Conservation (phyloP, 2,113 vertebrate genomes). For the Pachyramphus minor region DNA sequence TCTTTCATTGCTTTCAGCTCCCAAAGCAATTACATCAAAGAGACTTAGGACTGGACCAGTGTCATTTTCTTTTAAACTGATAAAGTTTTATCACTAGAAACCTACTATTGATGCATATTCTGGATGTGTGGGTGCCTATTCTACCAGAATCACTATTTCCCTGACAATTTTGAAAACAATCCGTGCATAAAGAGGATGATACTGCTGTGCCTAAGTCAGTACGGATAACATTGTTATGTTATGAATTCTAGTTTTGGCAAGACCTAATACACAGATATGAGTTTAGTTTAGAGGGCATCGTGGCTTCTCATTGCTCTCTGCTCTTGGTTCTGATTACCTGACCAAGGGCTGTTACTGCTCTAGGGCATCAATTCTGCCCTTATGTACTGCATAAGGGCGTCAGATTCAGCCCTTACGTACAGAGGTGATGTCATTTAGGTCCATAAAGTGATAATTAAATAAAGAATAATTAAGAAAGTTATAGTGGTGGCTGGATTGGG, state of each 20-base stretch:
- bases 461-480: background rate
- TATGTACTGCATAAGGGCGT: too few relatives aligned
- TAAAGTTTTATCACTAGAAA: background rate
- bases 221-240: background rate
- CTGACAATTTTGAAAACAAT: background rate
- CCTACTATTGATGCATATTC: background rate
- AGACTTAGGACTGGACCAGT: background rate
- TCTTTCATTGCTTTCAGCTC: slow-evolving; percentile 15
- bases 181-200: background rate
- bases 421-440: rapidly evolving
- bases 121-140: background rate
- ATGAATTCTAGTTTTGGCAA: background rate
- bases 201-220: background rate
- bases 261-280: background rate
- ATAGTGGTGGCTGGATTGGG: background rate
- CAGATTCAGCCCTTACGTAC: background rate
- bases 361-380: background rate
- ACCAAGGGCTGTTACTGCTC: background rate
- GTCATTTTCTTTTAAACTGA: background rate
- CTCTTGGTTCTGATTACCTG: background rate
- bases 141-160: background rate
- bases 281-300: background rate
- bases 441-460: background rate
- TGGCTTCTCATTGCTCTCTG: background rate
- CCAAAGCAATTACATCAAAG: background rate